These are phyloP conservation scores for Hydraecia micacea DNA, from an alignment of 2,888 invertebrate species.

Conservation along the genomic window DNA sequence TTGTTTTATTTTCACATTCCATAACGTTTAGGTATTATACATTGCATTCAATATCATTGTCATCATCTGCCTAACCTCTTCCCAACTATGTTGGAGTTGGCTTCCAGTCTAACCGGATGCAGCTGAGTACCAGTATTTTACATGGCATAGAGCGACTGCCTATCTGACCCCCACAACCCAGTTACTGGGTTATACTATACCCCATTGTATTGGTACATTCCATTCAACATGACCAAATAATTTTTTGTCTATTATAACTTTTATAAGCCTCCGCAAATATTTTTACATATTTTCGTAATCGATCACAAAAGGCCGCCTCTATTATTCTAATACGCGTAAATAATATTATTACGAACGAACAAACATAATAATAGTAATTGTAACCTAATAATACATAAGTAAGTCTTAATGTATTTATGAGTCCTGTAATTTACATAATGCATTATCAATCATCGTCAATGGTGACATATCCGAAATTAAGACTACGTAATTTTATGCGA, in stretches of 20 bases:
- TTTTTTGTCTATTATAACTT: conserved; percentile 29
- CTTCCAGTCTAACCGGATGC: no score
- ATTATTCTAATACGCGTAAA: conserved; percentile 32
- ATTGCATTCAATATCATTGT: conserved; percentile 25
- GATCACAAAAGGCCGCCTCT: conserved; percentile 24
- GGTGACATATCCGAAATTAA: conserved; percentile 56
- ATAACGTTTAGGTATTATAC: conserved; percentile 2
- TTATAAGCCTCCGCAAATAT: conserved; percentile 31
- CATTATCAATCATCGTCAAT: conserved; percentile 54
- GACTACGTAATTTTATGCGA: conserved; percentile 37
- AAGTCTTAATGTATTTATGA: conserved; percentile 50
- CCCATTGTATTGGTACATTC: conserved; percentile 5
- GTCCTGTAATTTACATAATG: conserved; percentile 47
- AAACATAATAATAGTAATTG: conserved; percentile 50
- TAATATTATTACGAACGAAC: conserved; percentile 32
- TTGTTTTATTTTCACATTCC: conserved; percentile 36
- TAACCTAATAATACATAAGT: conserved; percentile 50
- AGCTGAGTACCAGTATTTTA: no score
- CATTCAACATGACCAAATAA: conserved; percentile 28
- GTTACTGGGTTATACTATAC: no score
- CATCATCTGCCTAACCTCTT: no score
- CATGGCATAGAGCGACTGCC: no score
- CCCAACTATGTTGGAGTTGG: no score
- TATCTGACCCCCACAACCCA: no score
- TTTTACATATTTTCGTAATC: conserved; percentile 29